Evolutionary conservation across 2,113 vertebrate species (phyloP).

Genomic region (Ramphastos sulfuratus): DNA sequence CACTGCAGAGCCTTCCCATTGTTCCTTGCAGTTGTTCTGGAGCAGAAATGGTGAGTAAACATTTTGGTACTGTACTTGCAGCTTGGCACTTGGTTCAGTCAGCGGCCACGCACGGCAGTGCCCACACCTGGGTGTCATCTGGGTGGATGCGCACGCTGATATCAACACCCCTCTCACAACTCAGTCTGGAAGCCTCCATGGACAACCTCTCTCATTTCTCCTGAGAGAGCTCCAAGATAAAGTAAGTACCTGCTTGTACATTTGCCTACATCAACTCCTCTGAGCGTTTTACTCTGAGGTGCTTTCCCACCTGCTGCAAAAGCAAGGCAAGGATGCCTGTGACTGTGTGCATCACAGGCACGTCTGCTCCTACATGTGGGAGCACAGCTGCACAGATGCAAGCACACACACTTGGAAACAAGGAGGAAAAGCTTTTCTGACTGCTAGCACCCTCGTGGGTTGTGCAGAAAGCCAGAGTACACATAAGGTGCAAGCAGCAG

Average conservation of each 20-base stretch:
- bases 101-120: slow-evolving; percentile 88
- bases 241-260: slow-evolving; percentile 72
- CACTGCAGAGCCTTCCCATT: background rate
- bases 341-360: background rate
- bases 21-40: background rate
- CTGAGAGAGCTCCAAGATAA: slow-evolving; percentile 93
- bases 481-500: background rate
- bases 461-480: background rate
- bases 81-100: slow-evolving; percentile 92
- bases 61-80: slow-evolving; percentile 59
- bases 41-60: background rate
- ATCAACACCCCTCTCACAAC: slow-evolving; percentile 94
- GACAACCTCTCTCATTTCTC: slow-evolving; percentile 93
- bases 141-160: slow-evolving; percentile 96
- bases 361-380: background rate
- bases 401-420: background rate
- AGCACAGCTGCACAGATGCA: rapidly evolving
- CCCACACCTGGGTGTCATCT: slow-evolving; percentile 91
- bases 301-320: background rate
- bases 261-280: background rate
- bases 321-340: background rate
- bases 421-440: background rate
- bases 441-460: rapidly evolving
- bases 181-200: slow-evolving; percentile 91
- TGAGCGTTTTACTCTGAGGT: background rate